Evolutionary conservation across 2,797 vertebrate genomes (phyloP), one percentile per base, ranked within the genome.

Genomic region (Spea hammondii): DNA sequence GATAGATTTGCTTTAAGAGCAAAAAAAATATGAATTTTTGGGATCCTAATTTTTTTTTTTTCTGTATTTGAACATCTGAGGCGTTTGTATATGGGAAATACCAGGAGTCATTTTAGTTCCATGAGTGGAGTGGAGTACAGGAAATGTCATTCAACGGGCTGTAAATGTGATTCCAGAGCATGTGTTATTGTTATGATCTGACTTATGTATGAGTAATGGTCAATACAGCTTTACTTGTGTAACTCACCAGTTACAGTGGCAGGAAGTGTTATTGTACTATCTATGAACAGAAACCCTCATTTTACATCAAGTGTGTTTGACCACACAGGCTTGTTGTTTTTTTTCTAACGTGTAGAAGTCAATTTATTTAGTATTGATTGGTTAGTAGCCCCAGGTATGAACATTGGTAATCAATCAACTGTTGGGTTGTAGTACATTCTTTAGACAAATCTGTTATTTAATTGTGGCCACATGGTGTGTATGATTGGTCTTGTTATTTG

Each of bases 351-450:
- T 48, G 46, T 12, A 48, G 44, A n/a, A 69, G 67, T 14, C 49
- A 69, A 69, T 69, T 49, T 53, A 69, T 69, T 69, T 69, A 69
- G 65, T 49, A 68, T 68, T 68, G 65, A 68, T 68, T 69, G 67
- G 48, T 51, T 69, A 51, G 50, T 69, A 69, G 67, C 67, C 67
- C 49, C 10, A 51, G 67, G 67, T 13, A 51, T 47, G n/a, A 13
- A 51, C 17, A 49, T 51, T 51, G 67, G 13, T 17, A 51, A 69
- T 69, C 44, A 69, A 51, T 69, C 49, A 51, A 46, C 49, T 13
- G 13, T 32, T 48, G 65, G 48, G 46, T 53, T 32, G 7, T 69
- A 17, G 48, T 51, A 14, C 67, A 32, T 17, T 53, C 9, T 7
- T 69, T 69, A 13, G 67, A 69, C 53, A 17, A 53, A 53, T 69